phyloP scores from a whole-genome alignment of 2,888 invertebrate species.

The Drosophila mayaguana region DNA sequence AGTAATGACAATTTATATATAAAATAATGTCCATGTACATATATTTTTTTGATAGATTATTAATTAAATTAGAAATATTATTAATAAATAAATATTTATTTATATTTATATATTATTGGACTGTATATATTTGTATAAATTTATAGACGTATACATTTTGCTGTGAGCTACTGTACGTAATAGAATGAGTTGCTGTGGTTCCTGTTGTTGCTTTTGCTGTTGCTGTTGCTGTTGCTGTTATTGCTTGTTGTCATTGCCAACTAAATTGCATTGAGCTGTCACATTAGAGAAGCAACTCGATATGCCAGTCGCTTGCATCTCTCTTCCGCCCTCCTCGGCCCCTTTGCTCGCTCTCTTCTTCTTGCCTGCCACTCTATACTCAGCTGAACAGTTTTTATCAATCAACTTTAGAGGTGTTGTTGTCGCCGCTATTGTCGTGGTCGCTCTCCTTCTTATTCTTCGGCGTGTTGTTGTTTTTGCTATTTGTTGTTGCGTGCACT shows the following conservation, averaged over 20 bases:
- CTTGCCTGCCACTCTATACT: conserved; percentile 57
- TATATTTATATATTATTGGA: not conserved
- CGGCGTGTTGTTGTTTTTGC: conserved; percentile 25
- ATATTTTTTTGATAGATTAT: not conserved
- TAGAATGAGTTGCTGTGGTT: conserved; percentile 60
- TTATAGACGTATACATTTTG: conserved; percentile 12
- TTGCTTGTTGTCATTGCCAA: conserved; percentile 71
- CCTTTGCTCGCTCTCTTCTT: conserved; percentile 35
- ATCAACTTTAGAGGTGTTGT: conserved; percentile 77
- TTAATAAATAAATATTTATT: not conserved
- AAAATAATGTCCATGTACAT: not conserved
- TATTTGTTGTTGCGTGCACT: conserved; percentile 77
- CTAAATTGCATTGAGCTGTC: conserved; percentile 82
- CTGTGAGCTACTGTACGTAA: conserved; percentile 47
- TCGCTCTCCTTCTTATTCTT: conserved; percentile 33
- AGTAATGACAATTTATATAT: too few species aligned
- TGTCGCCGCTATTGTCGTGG: conserved; percentile 50
- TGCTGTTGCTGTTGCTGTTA: conserved; percentile 49
- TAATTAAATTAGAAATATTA: not conserved
- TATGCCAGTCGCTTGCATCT: conserved; percentile 47
- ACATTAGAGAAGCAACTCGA: conserved; percentile 81
- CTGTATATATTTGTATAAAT: not conserved
- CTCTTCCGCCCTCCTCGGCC: not conserved
- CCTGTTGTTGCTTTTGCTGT: conserved; percentile 45
- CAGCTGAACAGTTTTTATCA: conserved; percentile 73